Percentiles rank a stretch among this genome's conserved stretches.
Evolutionary conservation across 2,797 vertebrate species (phyloP).

Genomic region (Benthosema pterotum): DNA sequence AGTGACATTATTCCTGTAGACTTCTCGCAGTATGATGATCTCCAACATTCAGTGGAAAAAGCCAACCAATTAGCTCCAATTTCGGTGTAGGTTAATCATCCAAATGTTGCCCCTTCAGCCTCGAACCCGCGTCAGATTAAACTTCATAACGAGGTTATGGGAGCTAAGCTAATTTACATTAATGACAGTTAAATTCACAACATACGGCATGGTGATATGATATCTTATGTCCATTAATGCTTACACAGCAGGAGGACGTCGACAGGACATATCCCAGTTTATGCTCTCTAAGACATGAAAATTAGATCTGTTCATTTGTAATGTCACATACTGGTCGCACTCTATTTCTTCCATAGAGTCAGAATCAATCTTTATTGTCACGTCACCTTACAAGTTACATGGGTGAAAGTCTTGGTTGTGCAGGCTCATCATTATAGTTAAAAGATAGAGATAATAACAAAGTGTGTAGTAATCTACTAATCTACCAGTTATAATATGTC

Average conservation of each 20-base stretch:
- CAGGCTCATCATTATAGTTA: too few species aligned
- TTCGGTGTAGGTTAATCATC: conserved; percentile 38
- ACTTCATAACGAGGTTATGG: conserved; percentile 46
- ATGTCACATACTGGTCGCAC: too few species aligned
- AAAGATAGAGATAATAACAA: too few species aligned
- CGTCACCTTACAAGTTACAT: too few species aligned
- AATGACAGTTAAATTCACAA: conserved; percentile 57
- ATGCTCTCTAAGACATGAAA: conserved; percentile 3
- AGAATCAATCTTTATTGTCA: too few species aligned
- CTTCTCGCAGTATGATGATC: conserved; percentile 38
- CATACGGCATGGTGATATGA: conserved; percentile 57
- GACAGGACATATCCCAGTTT: conserved; percentile 22
- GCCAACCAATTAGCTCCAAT: conserved; percentile 55
- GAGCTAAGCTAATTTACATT: conserved; percentile 58
- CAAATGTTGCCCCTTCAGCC: conserved; percentile 45
- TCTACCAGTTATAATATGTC: too few species aligned
- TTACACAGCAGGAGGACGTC: conserved; percentile 31
- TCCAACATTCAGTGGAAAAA: conserved; percentile 53
- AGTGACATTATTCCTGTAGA: conserved; percentile 35
- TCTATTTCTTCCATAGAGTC: too few species aligned
- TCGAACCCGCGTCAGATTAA: conserved; percentile 45
- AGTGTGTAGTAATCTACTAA: too few species aligned
- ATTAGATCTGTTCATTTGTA: too few species aligned
- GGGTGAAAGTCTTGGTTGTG: too few species aligned
- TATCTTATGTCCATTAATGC: conserved; percentile 42